A percentile compares a stretch with the other conserved stretches of the same genome.
These are phyloP conservation scores for Ceramica pisi DNA, from an alignment of 2,888 invertebrate species.

Conservation along the genomic window DNA sequence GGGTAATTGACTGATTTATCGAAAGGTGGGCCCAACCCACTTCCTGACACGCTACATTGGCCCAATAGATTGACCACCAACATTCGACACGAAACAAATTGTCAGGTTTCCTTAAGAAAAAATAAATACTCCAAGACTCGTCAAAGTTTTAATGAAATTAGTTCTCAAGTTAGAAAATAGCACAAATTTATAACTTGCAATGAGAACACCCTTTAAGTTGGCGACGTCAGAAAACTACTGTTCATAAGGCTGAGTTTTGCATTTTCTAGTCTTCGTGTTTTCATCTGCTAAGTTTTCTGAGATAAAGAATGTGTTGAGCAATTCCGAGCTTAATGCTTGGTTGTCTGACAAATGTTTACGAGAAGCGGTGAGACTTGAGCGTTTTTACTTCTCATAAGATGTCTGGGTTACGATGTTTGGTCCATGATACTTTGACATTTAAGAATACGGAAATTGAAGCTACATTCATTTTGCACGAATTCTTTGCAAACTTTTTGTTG, in stretches of 20 bases:
- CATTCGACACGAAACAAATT: slow-evolving; percentile 31
- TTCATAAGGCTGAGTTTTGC: slow-evolving; percentile 53
- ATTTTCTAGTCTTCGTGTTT: slow-evolving; percentile 34
- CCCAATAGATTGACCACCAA: slow-evolving; percentile 42
- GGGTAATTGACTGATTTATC: slow-evolving; percentile 61
- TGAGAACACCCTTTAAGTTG: slow-evolving; percentile 51
- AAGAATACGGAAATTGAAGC: neutral
- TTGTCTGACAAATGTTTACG: slow-evolving; percentile 34
- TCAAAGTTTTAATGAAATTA: slow-evolving; percentile 64
- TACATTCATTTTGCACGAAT: neutral
- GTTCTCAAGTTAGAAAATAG: slow-evolving; percentile 60
- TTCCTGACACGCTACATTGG: slow-evolving; percentile 48
- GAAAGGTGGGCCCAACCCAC: slow-evolving; percentile 46
- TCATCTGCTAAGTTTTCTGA: slow-evolving; percentile 37
- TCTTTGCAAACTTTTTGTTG: neutral
- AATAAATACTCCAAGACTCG: slow-evolving; percentile 15
- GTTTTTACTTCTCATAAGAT: slow-evolving; percentile 41
- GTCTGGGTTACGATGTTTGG: slow-evolving; percentile 15
- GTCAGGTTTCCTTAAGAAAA: slow-evolving; percentile 3
- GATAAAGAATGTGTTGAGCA: slow-evolving; percentile 34
- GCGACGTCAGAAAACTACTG: slow-evolving; percentile 51
- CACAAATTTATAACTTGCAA: slow-evolving; percentile 59
- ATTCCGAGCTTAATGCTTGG: slow-evolving; percentile 42
- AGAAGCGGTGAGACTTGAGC: slow-evolving; percentile 21
- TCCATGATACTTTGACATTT: neutral